phyloP scores from a whole-genome alignment of 2,797 vertebrate genomes.

The Siniperca undulata region DNA sequence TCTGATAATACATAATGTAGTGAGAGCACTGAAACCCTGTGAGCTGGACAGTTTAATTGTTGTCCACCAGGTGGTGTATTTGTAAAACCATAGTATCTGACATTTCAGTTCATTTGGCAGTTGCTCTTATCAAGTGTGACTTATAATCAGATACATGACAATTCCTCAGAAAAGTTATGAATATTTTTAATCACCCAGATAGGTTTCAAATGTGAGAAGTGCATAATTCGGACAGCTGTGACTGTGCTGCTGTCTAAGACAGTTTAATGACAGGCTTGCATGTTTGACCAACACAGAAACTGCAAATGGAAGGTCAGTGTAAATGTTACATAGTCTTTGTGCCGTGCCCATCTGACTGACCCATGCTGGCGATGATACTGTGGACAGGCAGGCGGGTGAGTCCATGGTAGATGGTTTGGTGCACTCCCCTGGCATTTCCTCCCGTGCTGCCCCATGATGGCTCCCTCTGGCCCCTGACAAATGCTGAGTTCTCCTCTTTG shows the following conservation, averaged over 20 bases:
- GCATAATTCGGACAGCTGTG: slow-evolving; percentile 32
- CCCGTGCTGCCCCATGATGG: slow-evolving; percentile 80
- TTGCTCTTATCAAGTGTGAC: slow-evolving; percentile 56
- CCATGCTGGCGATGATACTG: slow-evolving; percentile 92
- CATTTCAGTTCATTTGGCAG: slow-evolving; percentile 50
- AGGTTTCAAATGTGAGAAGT: slow-evolving; percentile 35
- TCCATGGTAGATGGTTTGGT: slow-evolving; percentile 87
- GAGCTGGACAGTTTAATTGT: slow-evolving; percentile 13
- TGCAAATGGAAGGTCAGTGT: slow-evolving; percentile 55
- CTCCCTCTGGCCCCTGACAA: slow-evolving; percentile 87
- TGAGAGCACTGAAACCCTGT: neutral
- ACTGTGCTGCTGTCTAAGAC: slow-evolving; percentile 1
- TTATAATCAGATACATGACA: slow-evolving; percentile 44
- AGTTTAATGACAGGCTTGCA: slow-evolving; percentile 28
- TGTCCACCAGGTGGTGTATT: slow-evolving; percentile 73
- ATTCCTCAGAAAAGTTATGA: slow-evolving; percentile 21
- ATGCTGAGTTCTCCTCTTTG: slow-evolving; percentile 91
- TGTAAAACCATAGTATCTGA: slow-evolving; percentile 53
- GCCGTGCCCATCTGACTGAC: slow-evolving; percentile 72
- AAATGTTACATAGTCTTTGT: slow-evolving; percentile 47
- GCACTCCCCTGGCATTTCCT: slow-evolving; percentile 77
- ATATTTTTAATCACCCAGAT: slow-evolving; percentile 33
- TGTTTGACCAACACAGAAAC: slow-evolving; percentile 41
- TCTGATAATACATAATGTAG: neutral
- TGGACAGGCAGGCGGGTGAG: slow-evolving; percentile 90